phyloP scores from a whole-genome alignment of 2,113 vertebrate species.

The Hypomesus transpacificus region DNA sequence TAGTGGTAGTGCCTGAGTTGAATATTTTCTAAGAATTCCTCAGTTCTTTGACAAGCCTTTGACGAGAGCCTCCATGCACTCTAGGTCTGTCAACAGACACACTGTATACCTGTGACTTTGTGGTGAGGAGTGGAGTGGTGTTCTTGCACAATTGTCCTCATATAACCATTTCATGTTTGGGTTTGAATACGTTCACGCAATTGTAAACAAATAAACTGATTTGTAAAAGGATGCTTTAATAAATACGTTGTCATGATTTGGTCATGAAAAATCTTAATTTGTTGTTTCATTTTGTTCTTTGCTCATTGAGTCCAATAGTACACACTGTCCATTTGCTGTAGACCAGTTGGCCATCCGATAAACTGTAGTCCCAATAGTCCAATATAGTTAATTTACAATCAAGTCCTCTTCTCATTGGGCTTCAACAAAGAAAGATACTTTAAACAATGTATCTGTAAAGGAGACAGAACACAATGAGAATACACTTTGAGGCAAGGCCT shows the following conservation, averaged over 20 bases:
- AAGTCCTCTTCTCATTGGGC: conserved; percentile 42
- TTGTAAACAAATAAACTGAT: conserved; percentile 43
- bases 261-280: neutral
- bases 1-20: conserved; percentile 4
- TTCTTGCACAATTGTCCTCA: conserved; percentile 2
- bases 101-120: conserved; percentile 21
- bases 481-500: neutral
- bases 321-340: neutral
- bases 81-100: neutral
- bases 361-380: neutral
- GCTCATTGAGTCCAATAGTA: neutral
- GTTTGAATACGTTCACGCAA: conserved; percentile 5
- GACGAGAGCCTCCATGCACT: neutral
- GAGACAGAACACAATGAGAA: conserved; percentile 5
- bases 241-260: neutral
- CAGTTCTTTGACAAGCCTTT: conserved; percentile 13
- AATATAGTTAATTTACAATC: neutral
- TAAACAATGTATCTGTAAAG: conserved; percentile 75
- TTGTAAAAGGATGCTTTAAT: neutral
- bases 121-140: conserved; percentile 44
- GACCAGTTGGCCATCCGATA: neutral
- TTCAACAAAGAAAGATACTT: conserved; percentile 80
- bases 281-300: neutral
- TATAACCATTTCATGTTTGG: conserved; percentile 16
- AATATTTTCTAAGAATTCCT: neutral